phyloP scores from a whole-genome alignment of 1,140 invertebrate genomes.

The Drosophila kohkoa region DNA sequence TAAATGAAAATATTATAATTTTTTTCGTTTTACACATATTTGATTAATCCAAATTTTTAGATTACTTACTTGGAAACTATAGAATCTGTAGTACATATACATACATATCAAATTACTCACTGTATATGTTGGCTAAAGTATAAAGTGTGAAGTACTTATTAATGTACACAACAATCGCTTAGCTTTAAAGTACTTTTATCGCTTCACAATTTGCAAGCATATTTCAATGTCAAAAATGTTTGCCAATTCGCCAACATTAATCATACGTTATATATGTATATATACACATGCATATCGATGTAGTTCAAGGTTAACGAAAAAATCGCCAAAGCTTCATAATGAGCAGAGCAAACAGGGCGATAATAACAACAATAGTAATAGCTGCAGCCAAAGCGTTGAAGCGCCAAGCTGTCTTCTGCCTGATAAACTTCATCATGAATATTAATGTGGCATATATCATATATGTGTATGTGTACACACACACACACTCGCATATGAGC shows the following conservation, averaged over 20 bases:
- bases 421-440: constrained; percentile 74
- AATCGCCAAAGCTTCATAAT: constrained; percentile 73
- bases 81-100: too few species aligned
- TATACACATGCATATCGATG: constrained; percentile 39
- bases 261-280: constrained; percentile 6
- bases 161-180: not conserved
- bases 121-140: not conserved
- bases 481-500: constrained; percentile 21
- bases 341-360: constrained; percentile 61
- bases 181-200: not conserved
- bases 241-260: constrained; percentile 37
- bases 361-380: constrained; percentile 14
- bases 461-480: not conserved
- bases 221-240: constrained; percentile 40
- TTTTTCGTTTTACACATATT: too few species aligned
- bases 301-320: constrained; percentile 75
- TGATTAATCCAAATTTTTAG: too few species aligned
- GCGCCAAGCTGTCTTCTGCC: constrained; percentile 50
- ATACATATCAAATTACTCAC: not conserved
- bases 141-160: not conserved
- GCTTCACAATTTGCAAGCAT: not conserved
- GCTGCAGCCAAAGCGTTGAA: constrained; percentile 13
- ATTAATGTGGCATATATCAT: constrained; percentile 64
- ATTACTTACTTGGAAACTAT: too few species aligned
- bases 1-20: too few species aligned